Evolutionary conservation across 2,113 vertebrate genomes (phyloP).

Genomic region (Myrmecobius fasciatus): DNA sequence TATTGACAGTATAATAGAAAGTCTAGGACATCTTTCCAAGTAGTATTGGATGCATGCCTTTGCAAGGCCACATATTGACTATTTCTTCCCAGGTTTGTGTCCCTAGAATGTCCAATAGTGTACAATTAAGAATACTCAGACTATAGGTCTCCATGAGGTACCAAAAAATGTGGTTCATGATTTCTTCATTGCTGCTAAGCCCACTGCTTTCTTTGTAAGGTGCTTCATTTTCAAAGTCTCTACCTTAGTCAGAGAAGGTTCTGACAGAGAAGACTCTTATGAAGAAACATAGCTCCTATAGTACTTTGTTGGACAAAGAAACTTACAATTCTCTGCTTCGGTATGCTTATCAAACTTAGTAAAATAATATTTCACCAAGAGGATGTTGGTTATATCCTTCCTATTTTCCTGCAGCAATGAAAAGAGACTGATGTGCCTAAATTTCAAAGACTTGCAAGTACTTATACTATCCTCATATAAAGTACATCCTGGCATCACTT

Average conservation of each 20-base stretch:
- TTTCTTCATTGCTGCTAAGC: background rate
- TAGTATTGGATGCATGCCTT: background rate
- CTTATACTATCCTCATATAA: background rate
- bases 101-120: background rate
- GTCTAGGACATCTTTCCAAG: background rate
- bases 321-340: background rate
- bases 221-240: background rate
- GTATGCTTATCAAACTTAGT: background rate
- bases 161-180: background rate
- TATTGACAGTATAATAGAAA: background rate
- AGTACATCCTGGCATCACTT: background rate
- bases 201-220: background rate
- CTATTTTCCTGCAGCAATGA: background rate
- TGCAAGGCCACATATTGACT: background rate
- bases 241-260: background rate
- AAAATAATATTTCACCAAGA: background rate
- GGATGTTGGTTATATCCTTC: background rate
- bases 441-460: background rate
- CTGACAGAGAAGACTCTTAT: background rate
- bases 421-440: background rate
- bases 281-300: background rate
- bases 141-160: background rate
- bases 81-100: background rate
- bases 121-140: background rate
- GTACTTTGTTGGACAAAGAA: background rate